A percentile compares a stretch with the other conserved stretches of the same genome.
Evolutionary conservation across 2,113 vertebrate species (phyloP).

Genomic region (Calidris pugnax): DNA sequence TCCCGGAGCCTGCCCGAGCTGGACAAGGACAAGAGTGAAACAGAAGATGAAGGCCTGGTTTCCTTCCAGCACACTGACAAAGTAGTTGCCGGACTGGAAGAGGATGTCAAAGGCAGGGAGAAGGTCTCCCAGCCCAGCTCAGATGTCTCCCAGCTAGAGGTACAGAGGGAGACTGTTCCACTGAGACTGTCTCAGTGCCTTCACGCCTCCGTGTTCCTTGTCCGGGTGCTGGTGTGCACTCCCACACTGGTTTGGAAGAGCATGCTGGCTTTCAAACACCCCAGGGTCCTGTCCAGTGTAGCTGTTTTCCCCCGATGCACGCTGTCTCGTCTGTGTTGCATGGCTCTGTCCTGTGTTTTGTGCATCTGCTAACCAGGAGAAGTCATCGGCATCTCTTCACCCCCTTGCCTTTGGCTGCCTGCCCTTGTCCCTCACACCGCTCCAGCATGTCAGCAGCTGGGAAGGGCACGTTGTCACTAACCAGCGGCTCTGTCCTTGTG

Average conservation of each 20-base stretch:
- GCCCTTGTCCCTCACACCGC: not conserved
- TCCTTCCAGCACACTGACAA: constrained; percentile 70
- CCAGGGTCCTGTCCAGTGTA: not conserved
- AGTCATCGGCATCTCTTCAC: not conserved
- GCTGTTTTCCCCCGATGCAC: not conserved
- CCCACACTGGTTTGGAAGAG: constrained; percentile 27
- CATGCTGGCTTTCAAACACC: not conserved
- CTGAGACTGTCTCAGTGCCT: not conserved
- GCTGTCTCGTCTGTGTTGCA: constrained; percentile 56
- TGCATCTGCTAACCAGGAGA: not conserved
- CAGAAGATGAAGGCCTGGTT: constrained; percentile 62
- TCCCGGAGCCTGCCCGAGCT: constrained; percentile 86
- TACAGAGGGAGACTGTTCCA: constrained; percentile 57
- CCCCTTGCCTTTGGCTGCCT: not conserved
- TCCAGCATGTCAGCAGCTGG: not conserved
- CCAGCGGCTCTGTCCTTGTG: not conserved
- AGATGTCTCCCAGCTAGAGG: constrained; percentile 77
- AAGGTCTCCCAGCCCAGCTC: constrained; percentile 64
- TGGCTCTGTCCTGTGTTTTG: constrained; percentile 45
- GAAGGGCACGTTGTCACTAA: not conserved
- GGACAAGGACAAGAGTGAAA: constrained; percentile 83
- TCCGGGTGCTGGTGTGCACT: not conserved
- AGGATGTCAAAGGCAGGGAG: constrained; percentile 66
- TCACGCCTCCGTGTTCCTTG: not conserved
- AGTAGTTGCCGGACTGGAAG: constrained; percentile 56